Evolutionary conservation across 2,888 invertebrate genomes (phyloP).

Genomic region (Zygogramma bicolorata): DNA sequence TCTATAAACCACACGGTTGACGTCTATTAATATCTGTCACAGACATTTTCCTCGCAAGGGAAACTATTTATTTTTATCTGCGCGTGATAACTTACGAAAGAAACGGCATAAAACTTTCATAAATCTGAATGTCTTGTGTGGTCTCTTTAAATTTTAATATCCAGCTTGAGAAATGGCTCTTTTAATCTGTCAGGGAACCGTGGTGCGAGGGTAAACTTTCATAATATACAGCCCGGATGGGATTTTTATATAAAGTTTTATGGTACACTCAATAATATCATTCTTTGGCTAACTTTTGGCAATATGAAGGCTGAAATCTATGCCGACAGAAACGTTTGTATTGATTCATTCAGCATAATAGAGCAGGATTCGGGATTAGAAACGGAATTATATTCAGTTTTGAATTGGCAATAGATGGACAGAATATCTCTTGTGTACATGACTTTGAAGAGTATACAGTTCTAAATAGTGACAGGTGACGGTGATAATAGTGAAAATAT

Average conservation of each 20-base stretch:
- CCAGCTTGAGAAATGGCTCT: conserved; percentile 49
- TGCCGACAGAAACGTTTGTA: background rate
- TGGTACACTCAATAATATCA: conserved; percentile 34
- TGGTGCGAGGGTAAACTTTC: conserved; percentile 35
- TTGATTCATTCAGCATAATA: conserved; percentile 1
- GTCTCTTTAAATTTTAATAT: conserved; percentile 51
- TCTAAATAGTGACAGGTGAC: too few relatives aligned
- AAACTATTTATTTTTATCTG: conserved; percentile 39
- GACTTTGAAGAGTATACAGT: too few relatives aligned
- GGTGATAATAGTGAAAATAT: too few relatives aligned
- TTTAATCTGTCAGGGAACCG: conserved; percentile 49
- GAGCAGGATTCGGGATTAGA: background rate
- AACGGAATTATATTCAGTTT: background rate
- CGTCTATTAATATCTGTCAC: conserved; percentile 37
- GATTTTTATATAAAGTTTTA: conserved; percentile 45
- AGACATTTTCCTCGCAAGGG: conserved; percentile 2
- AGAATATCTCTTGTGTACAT: too few relatives aligned
- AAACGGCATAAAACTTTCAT: conserved; percentile 40
- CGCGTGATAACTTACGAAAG: conserved; percentile 38
- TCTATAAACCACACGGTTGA: conserved; percentile 7
- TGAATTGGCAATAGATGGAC: background rate
- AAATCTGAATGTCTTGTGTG: conserved; percentile 42
- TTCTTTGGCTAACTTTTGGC: conserved; percentile 17
- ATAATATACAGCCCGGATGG: conserved; percentile 35
- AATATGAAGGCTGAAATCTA: background rate